Base-by-base conservation (phyloP, 2,888 invertebrate genomes). In the Horisme vitalbata region DNA sequence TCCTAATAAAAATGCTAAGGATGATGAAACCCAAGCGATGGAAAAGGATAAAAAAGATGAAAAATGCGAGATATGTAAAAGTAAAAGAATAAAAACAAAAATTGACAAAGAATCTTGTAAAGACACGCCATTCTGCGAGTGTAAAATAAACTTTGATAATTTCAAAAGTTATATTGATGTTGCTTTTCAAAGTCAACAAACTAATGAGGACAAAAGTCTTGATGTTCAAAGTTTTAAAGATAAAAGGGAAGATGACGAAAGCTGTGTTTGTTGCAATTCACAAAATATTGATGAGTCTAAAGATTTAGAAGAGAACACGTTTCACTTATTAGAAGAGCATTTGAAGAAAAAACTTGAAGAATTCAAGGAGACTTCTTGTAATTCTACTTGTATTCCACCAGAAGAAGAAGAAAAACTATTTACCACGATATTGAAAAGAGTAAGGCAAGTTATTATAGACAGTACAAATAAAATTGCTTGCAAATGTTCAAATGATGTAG, bases 301-400 rank as follows among this genome's bases (percentile, higher is more conserved):
- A 35, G 78, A 89, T 31, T 70, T 89, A 53, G 87, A 88, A 72
- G 55, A 75, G 1, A 88, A 89, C 55, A 65, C 80, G 20, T 88
- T 84, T 65, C 60, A 79, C 45, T 74, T 88, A 49, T 59, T 88
- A 34, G 74, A 80, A 57, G 75, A 84, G 44, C 75, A 87, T 57
- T 65, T 88, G 12, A 81, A 71, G 62, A 61, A 64, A 28, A 85
- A 79, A 59, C 52, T 87, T 8, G 63, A 69, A 41, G 71, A 79
- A 27, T 74, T 81, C 32, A 82, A 75, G 52, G 52, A 52, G 11
- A 55, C 55, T 32, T 62, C 68, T 3, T 76, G 71, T 55, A 67
- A 69, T 55, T 63, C 71, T 20, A 57, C 62, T 4, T 71, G 70
- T 52, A 72, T 83, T 41, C 53, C 71, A 30, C 52, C 60, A 5